Evolutionary conservation across 2,113 vertebrate species (phyloP).

Genomic region (Aegotheles bennettii): DNA sequence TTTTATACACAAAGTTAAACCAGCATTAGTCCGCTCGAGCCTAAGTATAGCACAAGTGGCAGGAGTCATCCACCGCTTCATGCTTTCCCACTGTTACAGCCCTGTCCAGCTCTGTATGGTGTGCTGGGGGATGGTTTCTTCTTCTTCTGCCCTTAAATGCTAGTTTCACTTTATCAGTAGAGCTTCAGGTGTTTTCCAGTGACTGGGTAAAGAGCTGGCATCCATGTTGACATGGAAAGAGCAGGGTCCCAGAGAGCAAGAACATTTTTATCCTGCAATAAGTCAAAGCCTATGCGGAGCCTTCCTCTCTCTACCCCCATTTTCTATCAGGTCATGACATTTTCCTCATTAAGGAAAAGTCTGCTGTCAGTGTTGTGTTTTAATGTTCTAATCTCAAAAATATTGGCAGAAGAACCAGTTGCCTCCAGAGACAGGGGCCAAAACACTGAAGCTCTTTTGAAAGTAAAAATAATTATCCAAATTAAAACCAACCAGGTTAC

Average conservation of each 20-base stretch:
- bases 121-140: not conserved
- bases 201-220: not conserved
- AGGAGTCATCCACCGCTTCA: rapidly evolving
- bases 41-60: not conserved
- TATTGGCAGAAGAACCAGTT: not conserved
- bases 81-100: not conserved
- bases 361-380: not conserved
- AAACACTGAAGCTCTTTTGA: not conserved
- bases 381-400: not conserved
- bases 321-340: not conserved
- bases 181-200: not conserved
- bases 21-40: not conserved
- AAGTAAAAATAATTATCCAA: not conserved
- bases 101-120: rapidly evolving
- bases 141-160: not conserved
- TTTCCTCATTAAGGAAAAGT: not conserved
- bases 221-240: not conserved
- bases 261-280: not conserved
- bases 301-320: not conserved
- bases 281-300: rapidly evolving
- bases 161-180: not conserved
- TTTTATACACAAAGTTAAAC: not conserved
- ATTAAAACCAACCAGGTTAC: not conserved
- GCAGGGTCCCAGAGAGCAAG: not conserved
- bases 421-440: not conserved